Conservation (phyloP, 2,888 invertebrate genomes). For the Drosophila paucipuncta region DNA sequence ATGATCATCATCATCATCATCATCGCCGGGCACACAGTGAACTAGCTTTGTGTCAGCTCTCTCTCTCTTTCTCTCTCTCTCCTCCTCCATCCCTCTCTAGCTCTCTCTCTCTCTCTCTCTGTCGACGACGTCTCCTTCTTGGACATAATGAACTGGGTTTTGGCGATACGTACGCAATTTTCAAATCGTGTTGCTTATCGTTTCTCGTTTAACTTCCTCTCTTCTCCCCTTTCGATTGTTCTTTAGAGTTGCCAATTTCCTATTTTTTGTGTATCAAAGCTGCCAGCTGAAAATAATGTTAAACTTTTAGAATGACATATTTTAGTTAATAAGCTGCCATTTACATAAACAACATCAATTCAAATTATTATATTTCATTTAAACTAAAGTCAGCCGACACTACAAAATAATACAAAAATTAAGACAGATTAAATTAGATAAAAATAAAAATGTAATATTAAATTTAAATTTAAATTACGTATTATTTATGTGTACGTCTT, state of each 20-base stretch:
- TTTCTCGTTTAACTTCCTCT: conserved; percentile 35
- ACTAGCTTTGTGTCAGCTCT: conserved; percentile 67
- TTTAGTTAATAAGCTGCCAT: not conserved
- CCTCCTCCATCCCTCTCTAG: not conserved
- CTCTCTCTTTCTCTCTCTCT: conserved; percentile 9
- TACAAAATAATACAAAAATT: not conserved
- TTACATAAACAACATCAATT: not conserved
- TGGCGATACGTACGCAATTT: conserved; percentile 75
- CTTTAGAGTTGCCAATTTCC: not conserved
- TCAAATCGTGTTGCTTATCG: conserved; percentile 74
- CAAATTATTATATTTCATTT: not conserved
- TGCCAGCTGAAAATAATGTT: not conserved
- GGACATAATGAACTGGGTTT: conserved; percentile 78
- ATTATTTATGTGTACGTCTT: not conserved
- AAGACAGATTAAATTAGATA: not conserved
- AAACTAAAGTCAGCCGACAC: not conserved
- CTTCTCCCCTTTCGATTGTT: not conserved
- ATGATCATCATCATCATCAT: conserved; percentile 72
- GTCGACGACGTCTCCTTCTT: conserved; percentile 54
- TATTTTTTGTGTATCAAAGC: not conserved
- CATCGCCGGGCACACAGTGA: conserved; percentile 58
- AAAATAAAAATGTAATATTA: not conserved
- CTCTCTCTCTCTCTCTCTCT: not conserved
- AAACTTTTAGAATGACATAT: not conserved
- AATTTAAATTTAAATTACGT: not conserved